phyloP scores from a whole-genome alignment of 2,113 vertebrate genomes.

The Zapornia atra region DNA sequence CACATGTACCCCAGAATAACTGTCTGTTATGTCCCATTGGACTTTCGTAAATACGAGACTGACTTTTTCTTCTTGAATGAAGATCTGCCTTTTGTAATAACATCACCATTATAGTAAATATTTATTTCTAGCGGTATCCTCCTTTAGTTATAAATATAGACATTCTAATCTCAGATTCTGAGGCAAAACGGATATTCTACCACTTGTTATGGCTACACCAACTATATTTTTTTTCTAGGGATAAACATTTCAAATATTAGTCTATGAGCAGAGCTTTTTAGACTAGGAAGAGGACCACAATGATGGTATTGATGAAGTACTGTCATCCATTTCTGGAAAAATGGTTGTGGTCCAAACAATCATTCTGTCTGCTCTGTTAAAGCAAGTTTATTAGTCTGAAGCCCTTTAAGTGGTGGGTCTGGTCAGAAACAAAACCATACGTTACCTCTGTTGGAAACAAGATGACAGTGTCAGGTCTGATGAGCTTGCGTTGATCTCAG shows the following conservation, averaged over 20 bases:
- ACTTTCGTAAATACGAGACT: background rate
- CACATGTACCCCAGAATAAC: background rate
- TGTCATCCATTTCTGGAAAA: background rate
- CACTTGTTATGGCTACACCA: conserved; percentile 5
- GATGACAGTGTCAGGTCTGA: background rate
- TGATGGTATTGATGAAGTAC: background rate
- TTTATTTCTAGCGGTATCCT: conserved; percentile 14
- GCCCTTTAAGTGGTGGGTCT: background rate
- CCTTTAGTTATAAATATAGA: conserved; percentile 3
- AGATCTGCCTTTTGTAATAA: background rate
- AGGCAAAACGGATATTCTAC: background rate
- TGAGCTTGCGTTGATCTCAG: background rate
- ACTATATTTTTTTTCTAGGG: conserved; percentile 2
- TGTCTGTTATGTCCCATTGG: background rate
- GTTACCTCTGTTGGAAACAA: conserved; percentile 9
- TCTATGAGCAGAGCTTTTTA: background rate
- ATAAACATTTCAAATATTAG: conserved; percentile 24
- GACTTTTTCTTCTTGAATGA: background rate
- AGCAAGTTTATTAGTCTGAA: conserved; percentile 8
- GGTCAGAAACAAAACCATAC: conserved; percentile 7
- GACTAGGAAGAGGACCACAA: background rate
- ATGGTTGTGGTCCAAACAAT: background rate
- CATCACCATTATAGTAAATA: conserved; percentile 16
- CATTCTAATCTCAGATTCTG: conserved; percentile 27
- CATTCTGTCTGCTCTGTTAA: conserved; percentile 2